phyloP scores from a whole-genome alignment of 2,888 invertebrate species.

The Aplocera efformata region DNA sequence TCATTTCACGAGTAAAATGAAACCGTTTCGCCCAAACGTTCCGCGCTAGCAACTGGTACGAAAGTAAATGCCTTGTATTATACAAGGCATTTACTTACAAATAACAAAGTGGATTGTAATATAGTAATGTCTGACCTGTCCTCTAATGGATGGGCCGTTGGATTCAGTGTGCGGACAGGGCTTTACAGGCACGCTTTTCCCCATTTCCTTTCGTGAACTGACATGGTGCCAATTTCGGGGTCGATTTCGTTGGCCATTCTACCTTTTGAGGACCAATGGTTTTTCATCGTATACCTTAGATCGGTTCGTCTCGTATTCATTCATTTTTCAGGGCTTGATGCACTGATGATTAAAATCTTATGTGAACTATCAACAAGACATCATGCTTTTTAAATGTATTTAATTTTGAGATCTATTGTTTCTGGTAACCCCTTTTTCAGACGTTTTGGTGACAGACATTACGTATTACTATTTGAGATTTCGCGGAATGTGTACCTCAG shows the following conservation, averaged over 20 bases:
- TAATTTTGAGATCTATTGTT: too few relatives aligned
- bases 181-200: conserved; percentile 43
- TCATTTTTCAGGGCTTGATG: neutral
- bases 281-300: conserved; percentile 2
- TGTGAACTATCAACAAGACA: too few relatives aligned
- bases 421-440: too few relatives aligned
- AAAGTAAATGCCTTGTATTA: conserved; percentile 75
- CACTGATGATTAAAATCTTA: conserved; percentile 1
- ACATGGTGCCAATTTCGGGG: conserved; percentile 15
- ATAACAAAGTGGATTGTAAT: conserved; percentile 75
- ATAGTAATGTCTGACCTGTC: conserved; percentile 72
- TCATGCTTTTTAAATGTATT: too few relatives aligned
- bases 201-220: conserved; percentile 1
- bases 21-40: conserved; percentile 5
- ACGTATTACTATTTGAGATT: conserved; percentile 1
- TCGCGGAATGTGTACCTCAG: conserved; percentile 1
- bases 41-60: conserved; percentile 52
- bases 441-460: neutral
- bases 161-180: conserved; percentile 50
- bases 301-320: conserved; percentile 8
- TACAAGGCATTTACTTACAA: too few relatives aligned
- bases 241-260: neutral
- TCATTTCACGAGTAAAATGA: too few relatives aligned
- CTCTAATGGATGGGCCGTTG: conserved; percentile 60
- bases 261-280: conserved; percentile 5